Evolutionary conservation across 92 coral and sea anemone genomes (phyloP), one percentile per base, ranked within the genome.

Genomic region (Phenganax subtilis): DNA sequence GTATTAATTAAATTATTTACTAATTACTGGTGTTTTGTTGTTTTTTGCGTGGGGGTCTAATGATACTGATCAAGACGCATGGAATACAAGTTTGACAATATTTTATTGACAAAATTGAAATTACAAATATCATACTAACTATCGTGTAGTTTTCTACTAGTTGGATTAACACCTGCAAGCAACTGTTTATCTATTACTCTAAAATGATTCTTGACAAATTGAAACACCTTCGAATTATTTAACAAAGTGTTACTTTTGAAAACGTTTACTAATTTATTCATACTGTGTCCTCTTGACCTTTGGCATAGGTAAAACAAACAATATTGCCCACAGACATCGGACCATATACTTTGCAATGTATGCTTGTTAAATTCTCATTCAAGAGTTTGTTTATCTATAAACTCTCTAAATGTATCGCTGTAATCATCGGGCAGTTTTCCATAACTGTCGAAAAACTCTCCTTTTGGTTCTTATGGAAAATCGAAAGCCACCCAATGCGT

Each of bases 291-390:
- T 12, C 85, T 62, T 76, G 85, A 75, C 57, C 90, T 84, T 29
- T 85, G 81, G 10, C 72, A 51, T 57, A 59, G 54, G 76, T 51
- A 89, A 58, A 73, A 89, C 28, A 88, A 54, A 14, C 88, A 80
- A 54, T 84, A 89, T 53, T 87, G 92, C 14, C 92, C 88, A 63
- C 92, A 87, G 54, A 87, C 88, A 37, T 85, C 71, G 6, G 90
- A 89, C 52, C 54, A 47, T 0, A 77, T 15, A 59, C 89, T 81
- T 84, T 87, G 92, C 30, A 89, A 75, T 56, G 65, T 31, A n/a
- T 62, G 69, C 12, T 60, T 61, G 47, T 89, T 89, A 61, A 82
- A 81, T 0, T 65, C 79, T 87, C 91, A 85, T 16, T 11, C 27
- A 28, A 37, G 47, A 37, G 85, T 0, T 55, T 2, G n/a, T 37